A percentile compares a stretch with the other conserved stretches of the same genome.
Evolutionary conservation across 1,140 invertebrate species (phyloP).

Genomic region (Ylistrum balloti): DNA sequence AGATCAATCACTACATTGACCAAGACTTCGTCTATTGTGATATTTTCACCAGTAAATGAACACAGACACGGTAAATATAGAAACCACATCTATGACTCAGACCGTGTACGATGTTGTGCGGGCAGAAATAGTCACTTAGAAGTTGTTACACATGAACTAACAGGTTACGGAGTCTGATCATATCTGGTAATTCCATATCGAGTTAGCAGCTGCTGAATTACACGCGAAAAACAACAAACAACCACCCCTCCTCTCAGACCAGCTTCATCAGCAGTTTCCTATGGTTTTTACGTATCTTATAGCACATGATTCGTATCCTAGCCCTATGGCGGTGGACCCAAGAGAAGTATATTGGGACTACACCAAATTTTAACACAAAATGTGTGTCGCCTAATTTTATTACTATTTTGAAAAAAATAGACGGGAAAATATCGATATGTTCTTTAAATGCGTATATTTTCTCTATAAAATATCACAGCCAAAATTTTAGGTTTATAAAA

Average conservation of each 20-base stretch:
- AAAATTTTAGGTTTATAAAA: too few species aligned
- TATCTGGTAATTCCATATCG: neutral
- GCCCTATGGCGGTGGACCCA: too few species aligned
- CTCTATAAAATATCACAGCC: too few species aligned
- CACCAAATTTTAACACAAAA: too few species aligned
- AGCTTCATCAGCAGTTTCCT: neutral
- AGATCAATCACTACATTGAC: too few species aligned
- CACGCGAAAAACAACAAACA: neutral
- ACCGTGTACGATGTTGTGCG: neutral
- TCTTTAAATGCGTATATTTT: too few species aligned
- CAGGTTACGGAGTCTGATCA: neutral
- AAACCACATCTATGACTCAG: neutral
- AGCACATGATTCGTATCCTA: slow-evolving; percentile 10
- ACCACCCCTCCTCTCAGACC: neutral
- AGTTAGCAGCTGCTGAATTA: neutral
- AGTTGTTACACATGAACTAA: neutral
- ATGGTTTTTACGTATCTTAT: neutral
- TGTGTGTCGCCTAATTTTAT: too few species aligned
- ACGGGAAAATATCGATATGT: too few species aligned
- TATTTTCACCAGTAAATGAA: too few species aligned
- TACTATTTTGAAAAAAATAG: too few species aligned
- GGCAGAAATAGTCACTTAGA: neutral
- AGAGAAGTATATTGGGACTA: neutral
- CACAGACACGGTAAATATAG: neutral
- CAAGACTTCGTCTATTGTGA: neutral